Base-by-base conservation (phyloP, 2,797 vertebrate genomes). In the Tragopan temminckii region DNA sequence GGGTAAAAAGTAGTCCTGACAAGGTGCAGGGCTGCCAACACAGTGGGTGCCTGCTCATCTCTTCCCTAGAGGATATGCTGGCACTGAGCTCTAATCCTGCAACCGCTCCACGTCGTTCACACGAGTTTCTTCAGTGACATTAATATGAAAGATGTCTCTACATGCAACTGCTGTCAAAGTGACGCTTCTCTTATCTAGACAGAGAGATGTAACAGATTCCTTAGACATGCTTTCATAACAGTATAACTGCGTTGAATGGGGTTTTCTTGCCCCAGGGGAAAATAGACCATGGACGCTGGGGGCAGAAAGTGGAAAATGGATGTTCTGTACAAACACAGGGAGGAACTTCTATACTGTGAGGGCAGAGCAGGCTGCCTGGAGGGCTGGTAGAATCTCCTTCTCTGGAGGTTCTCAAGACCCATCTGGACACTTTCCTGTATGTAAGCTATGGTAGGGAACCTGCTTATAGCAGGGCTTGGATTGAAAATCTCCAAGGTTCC, bases 1-100 rank as follows among this genome's bases (percentile, higher is more conserved):
- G 31, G 40, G 72, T 75, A 21, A 68, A 93, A 75, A 84, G 69
- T 21, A 43, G 10, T 62, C 40, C 48, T 80, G 77, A 25, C 80
- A 88, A 64, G 7, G 14, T 72, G 53, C 50, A 83, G 45, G 62
- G 29, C 67, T 91, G 79, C 87, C 77, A 93, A 63, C 45, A 55
- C 76, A 75, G 69, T 35, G 33, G 71, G 79, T 89, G 38, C 29
- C 76, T 83, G 55, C 57, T 83, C 62, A 88, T 91, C 82, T 50
- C 72, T 80, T 58, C 24, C 27, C 42, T 69, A 42, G 48, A 43
- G 92, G 71, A 88, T 55, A 53, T 83, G 76, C 89, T 91, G 78
- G 66, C 20, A 2, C 15, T 48, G 17, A 36, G 23, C 53, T 89
- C 40, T 36, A 58, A 67, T 62, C 83, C 68, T 89, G 46, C 66